Base-by-base conservation (phyloP, 1,140 invertebrate genomes). In the Ceratosolen solmsi region DNA sequence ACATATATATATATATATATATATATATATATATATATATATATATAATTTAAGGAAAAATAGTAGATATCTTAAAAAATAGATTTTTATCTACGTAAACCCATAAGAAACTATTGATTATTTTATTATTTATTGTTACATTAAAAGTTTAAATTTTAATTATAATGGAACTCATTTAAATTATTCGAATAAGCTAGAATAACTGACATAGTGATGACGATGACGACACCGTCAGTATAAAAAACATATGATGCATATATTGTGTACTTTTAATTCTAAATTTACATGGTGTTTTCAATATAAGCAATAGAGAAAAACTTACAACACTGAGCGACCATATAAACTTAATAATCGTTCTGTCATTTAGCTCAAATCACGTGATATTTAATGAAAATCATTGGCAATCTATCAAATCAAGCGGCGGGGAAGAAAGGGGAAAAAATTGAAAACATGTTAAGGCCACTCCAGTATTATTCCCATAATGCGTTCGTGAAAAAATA, bases 311-410 rank as follows among this genome's bases (percentile, higher is more conserved):
- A 68, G 36, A 68, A 68, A 22, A 15, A 0, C 33, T 68, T 68
- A 38, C 33, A 68, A 38, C 33, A 68, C 7, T n/a, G 33, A 0
- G 3, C 22, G 20, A 20, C 17, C 15, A 33, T 33, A 63, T 15
- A 68, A 68, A 68, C n/a, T 33, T 38, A 68, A 68, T 68, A 68
- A 68, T 68, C 27, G 33, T n/a, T 38, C 22, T n/a, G 22, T 33
- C 63, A 4, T 38, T 63, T 25, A 0, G 60, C 33, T 63, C 15
- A 33, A 63, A 63, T 63, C 33, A 63, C 60, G 30, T 63, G 15
- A 27, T 13, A 33, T 36, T 63, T 63, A 63, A 63, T 63, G 15
- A 63, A 63, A 63, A 36, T 63, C 1, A 4, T 13, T 8, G 0
- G 27, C 27, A 63, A 38, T 68, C 63, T 27, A 0, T 38, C 33